Evolutionary conservation across 2,797 vertebrate species (phyloP).

Genomic region (Dendrocincla fuliginosa): DNA sequence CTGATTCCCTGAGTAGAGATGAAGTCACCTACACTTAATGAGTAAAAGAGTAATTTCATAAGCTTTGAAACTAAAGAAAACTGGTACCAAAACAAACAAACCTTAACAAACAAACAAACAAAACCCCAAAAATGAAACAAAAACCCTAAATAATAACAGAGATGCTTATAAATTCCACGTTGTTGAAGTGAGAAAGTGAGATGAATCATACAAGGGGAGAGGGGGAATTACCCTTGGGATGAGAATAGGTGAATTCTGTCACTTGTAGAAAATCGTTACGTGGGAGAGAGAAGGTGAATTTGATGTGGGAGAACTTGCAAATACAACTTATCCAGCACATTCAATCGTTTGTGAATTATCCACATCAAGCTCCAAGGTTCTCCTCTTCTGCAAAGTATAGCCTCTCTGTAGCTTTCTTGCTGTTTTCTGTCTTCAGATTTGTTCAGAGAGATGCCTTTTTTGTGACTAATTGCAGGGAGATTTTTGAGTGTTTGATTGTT

Average conservation of each 20-base stretch:
- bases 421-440: background rate
- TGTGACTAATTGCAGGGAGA: background rate
- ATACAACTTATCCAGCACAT: background rate
- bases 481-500: background rate
- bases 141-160: background rate
- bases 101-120: background rate
- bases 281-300: background rate
- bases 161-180: background rate
- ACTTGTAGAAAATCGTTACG: background rate
- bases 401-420: background rate
- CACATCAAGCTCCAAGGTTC: background rate
- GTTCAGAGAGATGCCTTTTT: background rate
- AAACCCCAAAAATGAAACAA: too few relatives aligned
- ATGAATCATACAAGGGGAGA: background rate
- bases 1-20: background rate
- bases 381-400: background rate
- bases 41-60: background rate
- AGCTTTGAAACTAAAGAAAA: background rate
- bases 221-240: background rate
- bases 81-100: background rate
- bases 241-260: background rate
- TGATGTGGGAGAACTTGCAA: background rate
- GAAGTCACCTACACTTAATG: background rate
- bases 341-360: background rate
- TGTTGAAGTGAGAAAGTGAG: background rate